phyloP scores from a whole-genome alignment of 2,113 vertebrate genomes.

The Perca schrenkii region DNA sequence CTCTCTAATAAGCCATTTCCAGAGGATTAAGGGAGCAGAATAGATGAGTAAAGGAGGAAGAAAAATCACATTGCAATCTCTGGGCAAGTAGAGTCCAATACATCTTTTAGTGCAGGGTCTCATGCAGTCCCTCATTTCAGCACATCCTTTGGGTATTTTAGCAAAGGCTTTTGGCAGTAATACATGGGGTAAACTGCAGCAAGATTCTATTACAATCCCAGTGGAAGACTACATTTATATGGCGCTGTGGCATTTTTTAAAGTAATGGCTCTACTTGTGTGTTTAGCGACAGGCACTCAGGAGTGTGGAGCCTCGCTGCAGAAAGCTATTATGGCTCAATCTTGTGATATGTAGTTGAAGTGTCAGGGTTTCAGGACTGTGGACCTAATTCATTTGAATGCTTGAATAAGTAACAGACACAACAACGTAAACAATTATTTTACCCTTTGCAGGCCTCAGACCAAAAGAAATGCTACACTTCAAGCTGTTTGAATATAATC shows the following conservation, averaged over 20 bases:
- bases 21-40: constrained; percentile 57
- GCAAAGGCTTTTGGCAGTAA: constrained; percentile 29
- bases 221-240: constrained; percentile 40
- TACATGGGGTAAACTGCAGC: constrained; percentile 36
- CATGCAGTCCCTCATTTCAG: constrained; percentile 36
- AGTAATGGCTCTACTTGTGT: constrained; percentile 46
- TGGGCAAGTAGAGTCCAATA: constrained; percentile 16
- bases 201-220: constrained; percentile 45
- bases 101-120: constrained; percentile 30
- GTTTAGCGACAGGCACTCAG: constrained; percentile 28
- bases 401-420: constrained; percentile 18
- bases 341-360: constrained; percentile 41
- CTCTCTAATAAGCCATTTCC: constrained; percentile 57
- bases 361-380: constrained; percentile 23
- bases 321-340: constrained; percentile 51
- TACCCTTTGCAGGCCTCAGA: not conserved
- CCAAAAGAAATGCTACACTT: not conserved
- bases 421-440: not conserved
- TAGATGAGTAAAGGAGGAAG: constrained; percentile 41
- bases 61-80: constrained; percentile 40
- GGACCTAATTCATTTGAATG: constrained; percentile 50
- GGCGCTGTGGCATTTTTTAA: constrained; percentile 41
- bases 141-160: constrained; percentile 48
- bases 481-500: constrained; percentile 16
- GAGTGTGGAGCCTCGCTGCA: constrained; percentile 4